A percentile compares a stretch with the other conserved stretches of the same genome.
phyloP scores from a whole-genome alignment of 2,113 vertebrate genomes.

The Catharus minimus region DNA sequence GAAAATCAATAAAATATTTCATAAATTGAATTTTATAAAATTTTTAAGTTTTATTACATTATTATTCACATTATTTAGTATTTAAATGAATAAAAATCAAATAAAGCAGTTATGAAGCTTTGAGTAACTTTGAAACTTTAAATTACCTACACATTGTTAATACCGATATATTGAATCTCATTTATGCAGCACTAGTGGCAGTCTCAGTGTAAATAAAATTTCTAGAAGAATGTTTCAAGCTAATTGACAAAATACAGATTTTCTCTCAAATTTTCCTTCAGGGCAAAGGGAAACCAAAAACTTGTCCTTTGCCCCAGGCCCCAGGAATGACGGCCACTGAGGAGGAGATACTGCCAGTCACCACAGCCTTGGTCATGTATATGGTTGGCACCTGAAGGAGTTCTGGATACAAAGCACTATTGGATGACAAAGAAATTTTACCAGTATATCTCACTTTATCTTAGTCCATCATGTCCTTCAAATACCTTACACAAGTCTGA shows the following conservation, averaged over 20 bases:
- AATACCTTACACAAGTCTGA: background rate
- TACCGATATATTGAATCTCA: background rate
- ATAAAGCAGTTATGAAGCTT: background rate
- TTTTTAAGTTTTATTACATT: background rate
- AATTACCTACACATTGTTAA: background rate
- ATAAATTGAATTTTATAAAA: background rate
- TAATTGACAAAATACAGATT: background rate
- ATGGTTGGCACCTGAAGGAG: background rate
- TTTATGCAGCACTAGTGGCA: background rate
- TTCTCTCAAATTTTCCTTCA: background rate
- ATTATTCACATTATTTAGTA: background rate
- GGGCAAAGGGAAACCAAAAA: background rate
- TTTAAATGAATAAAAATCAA: background rate
- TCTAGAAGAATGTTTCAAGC: background rate
- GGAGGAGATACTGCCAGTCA: background rate
- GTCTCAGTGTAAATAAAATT: background rate
- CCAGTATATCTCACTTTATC: background rate
- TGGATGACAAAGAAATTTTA: background rate
- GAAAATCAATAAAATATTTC: background rate
- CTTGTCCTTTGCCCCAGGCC: background rate
- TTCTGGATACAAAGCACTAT: background rate
- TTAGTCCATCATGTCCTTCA: background rate
- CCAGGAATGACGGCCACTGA: background rate
- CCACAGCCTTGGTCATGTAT: background rate
- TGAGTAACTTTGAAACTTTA: background rate